Percentiles rank a stretch among this genome's conserved stretches.
Evolutionary conservation across 1,140 invertebrate species (phyloP).

Genomic region (Hylyphantes graminicola): DNA sequence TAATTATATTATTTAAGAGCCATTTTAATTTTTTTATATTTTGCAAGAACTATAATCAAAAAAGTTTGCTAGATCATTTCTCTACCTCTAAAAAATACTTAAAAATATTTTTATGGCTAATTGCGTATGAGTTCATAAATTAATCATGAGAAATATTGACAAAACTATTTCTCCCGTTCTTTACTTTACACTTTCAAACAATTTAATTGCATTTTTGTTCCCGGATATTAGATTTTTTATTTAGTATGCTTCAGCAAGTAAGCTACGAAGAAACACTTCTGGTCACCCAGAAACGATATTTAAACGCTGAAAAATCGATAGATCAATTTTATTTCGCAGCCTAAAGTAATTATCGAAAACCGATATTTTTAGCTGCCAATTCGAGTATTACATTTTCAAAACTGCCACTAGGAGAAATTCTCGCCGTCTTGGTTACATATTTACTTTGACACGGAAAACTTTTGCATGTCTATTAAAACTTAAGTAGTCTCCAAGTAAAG

Average conservation of each 20-base stretch:
- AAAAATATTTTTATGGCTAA: too few species aligned
- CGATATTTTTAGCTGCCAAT: slow-evolving; percentile 39
- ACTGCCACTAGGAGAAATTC: slow-evolving; percentile 1
- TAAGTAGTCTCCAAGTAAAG: too few species aligned
- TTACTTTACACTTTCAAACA: neutral
- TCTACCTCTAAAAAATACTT: too few species aligned
- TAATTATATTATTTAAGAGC: too few species aligned
- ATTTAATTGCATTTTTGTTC: slow-evolving; percentile 14
- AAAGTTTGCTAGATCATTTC: too few species aligned
- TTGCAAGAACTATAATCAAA: too few species aligned
- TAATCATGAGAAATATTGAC: too few species aligned
- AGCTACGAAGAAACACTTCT: slow-evolving; percentile 9
- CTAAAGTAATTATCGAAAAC: slow-evolving; percentile 57
- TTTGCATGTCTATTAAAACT: too few species aligned
- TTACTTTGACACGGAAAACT: too few species aligned
- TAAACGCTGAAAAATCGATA: slow-evolving; percentile 49
- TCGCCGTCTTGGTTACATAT: neutral
- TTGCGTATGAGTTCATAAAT: too few species aligned
- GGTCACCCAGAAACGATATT: slow-evolving; percentile 31
- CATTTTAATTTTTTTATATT: too few species aligned
- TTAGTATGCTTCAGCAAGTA: neutral
- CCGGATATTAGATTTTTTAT: neutral
- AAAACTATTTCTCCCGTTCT: too few species aligned
- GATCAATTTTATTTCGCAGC: slow-evolving; percentile 32
- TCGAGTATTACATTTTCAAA: slow-evolving; percentile 11